Conservation (phyloP, 2,888 invertebrate species). For the Tetragonisca angustula region DNA sequence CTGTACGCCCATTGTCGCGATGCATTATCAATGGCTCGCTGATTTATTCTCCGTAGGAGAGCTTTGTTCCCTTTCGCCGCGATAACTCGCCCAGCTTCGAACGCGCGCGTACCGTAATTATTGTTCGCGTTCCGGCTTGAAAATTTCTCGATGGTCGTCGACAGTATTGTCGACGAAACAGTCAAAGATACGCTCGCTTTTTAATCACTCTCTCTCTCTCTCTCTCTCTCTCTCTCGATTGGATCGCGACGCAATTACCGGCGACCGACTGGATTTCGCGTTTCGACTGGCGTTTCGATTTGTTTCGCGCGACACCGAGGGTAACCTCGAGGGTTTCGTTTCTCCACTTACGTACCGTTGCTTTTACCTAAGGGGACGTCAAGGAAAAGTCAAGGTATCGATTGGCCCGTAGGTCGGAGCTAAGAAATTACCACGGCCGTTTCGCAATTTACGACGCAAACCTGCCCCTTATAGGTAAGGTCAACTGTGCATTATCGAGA, state of each 20-base stretch:
- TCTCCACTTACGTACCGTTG: neutral
- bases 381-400: neutral
- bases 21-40: slow-evolving; percentile 61
- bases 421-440: slow-evolving; percentile 38
- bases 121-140: neutral
- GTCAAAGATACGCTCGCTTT: slow-evolving; percentile 6
- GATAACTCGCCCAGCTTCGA: neutral
- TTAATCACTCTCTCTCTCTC: slow-evolving; percentile 6
- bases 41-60: slow-evolving; percentile 61
- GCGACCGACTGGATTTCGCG: neutral
- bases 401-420: neutral
- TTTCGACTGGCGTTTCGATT: neutral
- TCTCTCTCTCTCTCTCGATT: neutral
- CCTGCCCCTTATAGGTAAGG: slow-evolving; percentile 59
- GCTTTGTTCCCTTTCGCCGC: neutral
- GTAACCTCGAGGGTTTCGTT: neutral
- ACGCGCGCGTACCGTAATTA: neutral
- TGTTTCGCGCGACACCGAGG: neutral
- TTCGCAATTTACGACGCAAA: slow-evolving; percentile 51
- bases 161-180: slow-evolving; percentile 33
- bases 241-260: slow-evolving; percentile 21
- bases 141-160: slow-evolving; percentile 2
- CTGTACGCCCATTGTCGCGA: slow-evolving; percentile 14
- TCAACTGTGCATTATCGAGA: slow-evolving; percentile 67
- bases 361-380: neutral